Percentiles rank a stretch among this genome's conserved stretches.
phyloP scores from a whole-genome alignment of 1,140 invertebrate species.

The Drosophila suzukii region DNA sequence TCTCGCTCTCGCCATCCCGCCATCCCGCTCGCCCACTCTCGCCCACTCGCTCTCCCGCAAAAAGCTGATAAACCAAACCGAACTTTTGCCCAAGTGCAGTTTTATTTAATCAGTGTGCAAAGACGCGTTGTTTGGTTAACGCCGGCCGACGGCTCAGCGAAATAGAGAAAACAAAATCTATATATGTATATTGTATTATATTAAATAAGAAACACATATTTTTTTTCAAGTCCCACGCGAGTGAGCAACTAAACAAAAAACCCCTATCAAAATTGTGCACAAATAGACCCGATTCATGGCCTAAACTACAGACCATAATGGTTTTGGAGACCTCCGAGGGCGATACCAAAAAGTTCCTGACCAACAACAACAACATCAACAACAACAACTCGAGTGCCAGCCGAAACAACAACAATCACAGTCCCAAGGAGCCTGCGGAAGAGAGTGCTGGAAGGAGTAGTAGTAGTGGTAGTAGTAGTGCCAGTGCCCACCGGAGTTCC shows the following conservation, averaged over 20 bases:
- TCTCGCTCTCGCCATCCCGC: constrained; percentile 18
- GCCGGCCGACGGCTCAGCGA: constrained; percentile 12
- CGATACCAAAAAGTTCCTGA: constrained; percentile 60
- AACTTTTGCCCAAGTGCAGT: constrained; percentile 32
- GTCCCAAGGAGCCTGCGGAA: constrained; percentile 26
- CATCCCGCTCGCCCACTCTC: not conserved
- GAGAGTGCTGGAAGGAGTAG: not conserved
- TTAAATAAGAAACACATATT: not conserved
- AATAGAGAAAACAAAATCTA: not conserved
- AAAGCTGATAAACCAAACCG: constrained; percentile 17
- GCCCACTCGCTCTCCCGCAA: not conserved
- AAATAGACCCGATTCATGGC: constrained; percentile 37
- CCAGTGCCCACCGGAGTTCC: constrained; percentile 5
- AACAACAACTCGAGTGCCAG: constrained; percentile 29
- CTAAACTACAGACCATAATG: constrained; percentile 62
- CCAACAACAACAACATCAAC: constrained; percentile 14
- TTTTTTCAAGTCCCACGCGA: constrained; percentile 4
- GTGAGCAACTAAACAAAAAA: not conserved
- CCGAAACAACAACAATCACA: constrained; percentile 18
- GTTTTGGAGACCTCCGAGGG: constrained; percentile 65
- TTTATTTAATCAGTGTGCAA: constrained; percentile 33
- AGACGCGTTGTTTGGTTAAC: constrained; percentile 15
- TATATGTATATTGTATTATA: not conserved
- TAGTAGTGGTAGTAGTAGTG: constrained; percentile 1
- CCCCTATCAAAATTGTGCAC: not conserved